phyloP scores from a whole-genome alignment of 2,113 vertebrate species.

The Microcebus ravelobensis region DNA sequence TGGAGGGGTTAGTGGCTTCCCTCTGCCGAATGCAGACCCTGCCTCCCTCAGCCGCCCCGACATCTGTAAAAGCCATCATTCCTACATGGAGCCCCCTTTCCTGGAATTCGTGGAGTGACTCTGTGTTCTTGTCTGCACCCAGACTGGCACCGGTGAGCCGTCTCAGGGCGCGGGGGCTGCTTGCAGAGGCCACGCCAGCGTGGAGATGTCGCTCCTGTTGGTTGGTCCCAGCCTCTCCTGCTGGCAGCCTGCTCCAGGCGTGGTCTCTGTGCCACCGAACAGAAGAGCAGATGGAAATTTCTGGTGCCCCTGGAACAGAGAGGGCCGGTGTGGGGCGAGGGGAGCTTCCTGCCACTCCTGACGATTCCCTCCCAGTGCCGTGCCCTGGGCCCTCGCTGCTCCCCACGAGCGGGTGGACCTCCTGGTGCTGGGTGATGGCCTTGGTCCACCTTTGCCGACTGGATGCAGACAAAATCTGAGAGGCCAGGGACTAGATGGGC shows the following conservation, averaged over 20 bases:
- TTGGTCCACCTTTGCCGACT: fast-evolving
- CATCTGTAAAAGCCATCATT: neutral
- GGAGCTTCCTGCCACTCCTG: neutral
- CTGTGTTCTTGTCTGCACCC: neutral
- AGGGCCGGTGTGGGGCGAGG: neutral
- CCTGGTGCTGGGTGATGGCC: neutral
- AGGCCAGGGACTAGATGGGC: fast-evolving
- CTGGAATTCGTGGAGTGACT: fast-evolving
- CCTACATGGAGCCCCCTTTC: neutral
- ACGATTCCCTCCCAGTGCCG: neutral
- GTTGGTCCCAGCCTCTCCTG: no score
- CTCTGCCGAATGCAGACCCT: no score
- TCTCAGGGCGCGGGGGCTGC: fast-evolving
- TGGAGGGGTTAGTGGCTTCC: neutral
- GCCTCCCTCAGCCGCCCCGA: fast-evolving
- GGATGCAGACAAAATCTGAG: neutral
- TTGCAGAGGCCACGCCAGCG: fast-evolving
- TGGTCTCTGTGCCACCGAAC: neutral
- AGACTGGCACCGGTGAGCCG: fast-evolving
- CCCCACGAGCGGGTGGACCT: neutral
- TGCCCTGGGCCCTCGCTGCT: neutral
- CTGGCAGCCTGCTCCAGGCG: fast-evolving
- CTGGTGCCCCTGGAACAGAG: neutral
- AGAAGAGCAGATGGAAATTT: neutral
- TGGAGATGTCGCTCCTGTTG: neutral